Evolutionary conservation across 2,888 invertebrate species (phyloP).

Genomic region (Megaustenia siamemsis): DNA sequence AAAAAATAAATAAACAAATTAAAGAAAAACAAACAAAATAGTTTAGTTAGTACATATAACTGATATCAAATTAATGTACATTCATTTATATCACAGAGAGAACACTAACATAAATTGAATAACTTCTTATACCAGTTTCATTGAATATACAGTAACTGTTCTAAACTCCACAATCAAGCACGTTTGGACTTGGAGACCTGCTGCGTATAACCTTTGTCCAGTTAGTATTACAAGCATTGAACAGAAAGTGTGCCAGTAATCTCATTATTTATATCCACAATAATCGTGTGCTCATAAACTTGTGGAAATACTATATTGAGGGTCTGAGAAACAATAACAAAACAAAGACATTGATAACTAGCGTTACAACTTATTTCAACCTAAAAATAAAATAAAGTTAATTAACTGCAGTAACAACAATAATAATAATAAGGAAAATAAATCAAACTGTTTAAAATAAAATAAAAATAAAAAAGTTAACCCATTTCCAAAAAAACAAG

Average conservation of each 20-base stretch:
- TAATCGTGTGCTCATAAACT: no score
- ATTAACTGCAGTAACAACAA: constrained; percentile 26
- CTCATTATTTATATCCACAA: not conserved
- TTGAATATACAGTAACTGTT: not conserved
- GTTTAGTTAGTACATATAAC: not conserved
- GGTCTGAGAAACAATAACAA: constrained; percentile 38
- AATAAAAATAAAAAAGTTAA: not conserved
- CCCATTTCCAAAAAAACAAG: constrained; percentile 24
- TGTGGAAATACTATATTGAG: not conserved
- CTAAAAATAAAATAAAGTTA: constrained; percentile 14
- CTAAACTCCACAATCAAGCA: not conserved
- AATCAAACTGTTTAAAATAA: constrained; percentile 37
- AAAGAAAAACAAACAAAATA: not conserved
- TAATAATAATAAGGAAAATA: not conserved
- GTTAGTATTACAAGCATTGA: not conserved
- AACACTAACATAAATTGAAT: no score
- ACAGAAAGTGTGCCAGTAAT: not conserved
- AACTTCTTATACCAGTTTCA: no score
- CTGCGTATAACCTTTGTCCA: not conserved
- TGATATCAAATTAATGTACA: not conserved
- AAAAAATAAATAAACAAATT: no score
- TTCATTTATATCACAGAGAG: not conserved
- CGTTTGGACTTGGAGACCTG: constrained; percentile 61
- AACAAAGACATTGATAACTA: constrained; percentile 37
- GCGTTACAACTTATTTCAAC: constrained; percentile 26